Conservation (phyloP, 1,140 invertebrate genomes). For the Polypedilum pembai region DNA sequence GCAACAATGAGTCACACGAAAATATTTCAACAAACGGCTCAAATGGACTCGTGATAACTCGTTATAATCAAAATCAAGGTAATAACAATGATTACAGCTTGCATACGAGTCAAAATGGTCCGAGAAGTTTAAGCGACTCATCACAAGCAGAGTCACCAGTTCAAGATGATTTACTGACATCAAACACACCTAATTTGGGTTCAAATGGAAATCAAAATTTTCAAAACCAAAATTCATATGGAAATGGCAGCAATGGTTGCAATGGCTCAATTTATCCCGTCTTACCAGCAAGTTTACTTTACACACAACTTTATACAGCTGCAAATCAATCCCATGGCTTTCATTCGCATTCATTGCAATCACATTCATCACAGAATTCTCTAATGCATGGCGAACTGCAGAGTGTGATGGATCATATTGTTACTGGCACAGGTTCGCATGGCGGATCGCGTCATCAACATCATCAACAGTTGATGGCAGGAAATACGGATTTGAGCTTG, state of each 20-base stretch:
- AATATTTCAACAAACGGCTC: constrained; percentile 45
- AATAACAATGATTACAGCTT: constrained; percentile 40
- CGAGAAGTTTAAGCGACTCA: constrained; percentile 68
- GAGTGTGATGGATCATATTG: constrained; percentile 63
- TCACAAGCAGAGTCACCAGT: constrained; percentile 73
- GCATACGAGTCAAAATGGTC: constrained; percentile 45
- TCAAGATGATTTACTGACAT: constrained; percentile 62
- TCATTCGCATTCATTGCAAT: constrained; percentile 57
- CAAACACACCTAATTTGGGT: constrained; percentile 46
- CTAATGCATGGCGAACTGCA: constrained; percentile 57
- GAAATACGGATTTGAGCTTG: constrained; percentile 49
- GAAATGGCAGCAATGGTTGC: constrained; percentile 42
- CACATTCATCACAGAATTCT: constrained; percentile 51
- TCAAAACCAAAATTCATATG: constrained; percentile 40
- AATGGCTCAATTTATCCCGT: constrained; percentile 64
- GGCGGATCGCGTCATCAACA: constrained; percentile 39
- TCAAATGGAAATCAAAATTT: constrained; percentile 40
- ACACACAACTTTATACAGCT: constrained; percentile 72
- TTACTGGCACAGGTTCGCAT: constrained; percentile 51
- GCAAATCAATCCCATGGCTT: constrained; percentile 70
- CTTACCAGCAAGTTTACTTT: constrained; percentile 67
- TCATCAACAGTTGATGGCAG: constrained; percentile 48
- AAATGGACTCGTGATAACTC: constrained; percentile 46
- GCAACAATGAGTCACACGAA: constrained; percentile 42
- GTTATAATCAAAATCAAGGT: constrained; percentile 47